These are phyloP conservation scores for Oscheius myriophilus DNA, from an alignment of 2,888 invertebrate species.

Conservation along the genomic window DNA sequence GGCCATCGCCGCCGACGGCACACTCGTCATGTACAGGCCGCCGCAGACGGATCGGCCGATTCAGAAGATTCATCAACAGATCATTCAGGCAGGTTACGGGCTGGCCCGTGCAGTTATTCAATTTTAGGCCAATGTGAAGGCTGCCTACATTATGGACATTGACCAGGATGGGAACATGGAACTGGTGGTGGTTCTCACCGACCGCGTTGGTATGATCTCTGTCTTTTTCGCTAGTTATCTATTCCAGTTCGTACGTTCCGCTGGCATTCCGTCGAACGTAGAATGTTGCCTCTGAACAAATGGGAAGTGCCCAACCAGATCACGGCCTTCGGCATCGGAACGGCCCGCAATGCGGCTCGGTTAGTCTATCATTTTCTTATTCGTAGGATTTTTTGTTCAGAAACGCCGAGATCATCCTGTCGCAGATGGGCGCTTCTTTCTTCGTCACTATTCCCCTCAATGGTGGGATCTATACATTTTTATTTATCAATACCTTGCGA, in stretches of 20 bases:
- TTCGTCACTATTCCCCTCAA: constrained; percentile 28
- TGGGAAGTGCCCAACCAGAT: constrained; percentile 48
- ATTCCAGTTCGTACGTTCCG: constrained; percentile 41
- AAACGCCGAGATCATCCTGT: constrained; percentile 18
- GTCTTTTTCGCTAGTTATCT: too few species aligned
- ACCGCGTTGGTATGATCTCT: constrained; percentile 34
- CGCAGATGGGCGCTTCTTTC: constrained; percentile 32
- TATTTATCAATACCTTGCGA: background rate
- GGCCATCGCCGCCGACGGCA: constrained; percentile 28
- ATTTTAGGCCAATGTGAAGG: constrained; percentile 31
- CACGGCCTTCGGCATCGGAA: constrained; percentile 17
- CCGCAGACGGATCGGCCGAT: constrained; percentile 4
- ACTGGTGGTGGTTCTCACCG: constrained; percentile 38
- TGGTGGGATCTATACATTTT: background rate
- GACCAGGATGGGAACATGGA: constrained; percentile 37
- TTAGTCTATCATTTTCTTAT: background rate
- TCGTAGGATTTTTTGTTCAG: background rate
- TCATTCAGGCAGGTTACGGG: constrained; percentile 23
- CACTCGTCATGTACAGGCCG: constrained; percentile 9
- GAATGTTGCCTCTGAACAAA: constrained; percentile 38
- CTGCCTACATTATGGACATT: constrained; percentile 38
- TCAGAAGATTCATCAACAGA: constrained; percentile 9
- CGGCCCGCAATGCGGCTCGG: background rate
- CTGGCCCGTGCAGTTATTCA: too few species aligned
- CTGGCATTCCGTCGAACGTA: constrained; percentile 17